Conservation (phyloP, 2,888 invertebrate species). For the Phyllotreta cruciferae region DNA sequence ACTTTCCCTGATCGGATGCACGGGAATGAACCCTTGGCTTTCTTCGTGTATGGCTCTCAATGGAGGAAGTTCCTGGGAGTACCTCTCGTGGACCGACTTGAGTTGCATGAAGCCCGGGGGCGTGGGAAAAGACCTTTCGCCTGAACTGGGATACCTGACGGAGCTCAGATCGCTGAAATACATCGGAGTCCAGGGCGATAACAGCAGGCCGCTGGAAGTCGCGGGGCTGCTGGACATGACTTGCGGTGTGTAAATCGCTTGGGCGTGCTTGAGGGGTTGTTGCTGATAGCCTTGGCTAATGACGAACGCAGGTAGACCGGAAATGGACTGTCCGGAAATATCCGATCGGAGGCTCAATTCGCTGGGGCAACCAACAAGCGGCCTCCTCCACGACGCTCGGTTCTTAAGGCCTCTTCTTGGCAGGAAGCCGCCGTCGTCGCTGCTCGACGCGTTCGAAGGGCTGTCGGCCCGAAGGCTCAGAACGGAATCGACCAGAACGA, state of each 20-base stretch:
- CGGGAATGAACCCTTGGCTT: constrained; percentile 68
- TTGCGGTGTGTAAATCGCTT: constrained; percentile 61
- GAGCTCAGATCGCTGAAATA: constrained; percentile 89
- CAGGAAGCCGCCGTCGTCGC: constrained; percentile 86
- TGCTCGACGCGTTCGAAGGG: constrained; percentile 66
- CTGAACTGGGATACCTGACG: constrained; percentile 81
- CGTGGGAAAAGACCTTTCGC: constrained; percentile 74
- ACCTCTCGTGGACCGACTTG: constrained; percentile 70
- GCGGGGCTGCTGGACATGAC: constrained; percentile 74
- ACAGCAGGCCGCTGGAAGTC: constrained; percentile 65
- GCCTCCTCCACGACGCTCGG: constrained; percentile 70
- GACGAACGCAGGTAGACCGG: constrained; percentile 50
- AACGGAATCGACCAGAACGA: constrained; percentile 68
- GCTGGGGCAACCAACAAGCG: constrained; percentile 70
- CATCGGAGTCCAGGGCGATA: constrained; percentile 74
- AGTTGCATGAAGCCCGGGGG: constrained; percentile 74
- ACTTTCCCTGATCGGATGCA: constrained; percentile 70
- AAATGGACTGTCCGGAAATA: constrained; percentile 68
- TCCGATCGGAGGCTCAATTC: constrained; percentile 68
- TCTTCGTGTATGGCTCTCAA: constrained; percentile 76
- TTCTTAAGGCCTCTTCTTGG: constrained; percentile 64
- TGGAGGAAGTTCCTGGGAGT: constrained; percentile 77
- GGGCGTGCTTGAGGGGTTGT: constrained; percentile 52
- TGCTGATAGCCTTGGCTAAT: constrained; percentile 43
- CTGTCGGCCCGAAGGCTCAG: constrained; percentile 64